These are phyloP conservation scores for Poecilia wingei DNA, from an alignment of 2,797 vertebrate species.

Conservation along the genomic window DNA sequence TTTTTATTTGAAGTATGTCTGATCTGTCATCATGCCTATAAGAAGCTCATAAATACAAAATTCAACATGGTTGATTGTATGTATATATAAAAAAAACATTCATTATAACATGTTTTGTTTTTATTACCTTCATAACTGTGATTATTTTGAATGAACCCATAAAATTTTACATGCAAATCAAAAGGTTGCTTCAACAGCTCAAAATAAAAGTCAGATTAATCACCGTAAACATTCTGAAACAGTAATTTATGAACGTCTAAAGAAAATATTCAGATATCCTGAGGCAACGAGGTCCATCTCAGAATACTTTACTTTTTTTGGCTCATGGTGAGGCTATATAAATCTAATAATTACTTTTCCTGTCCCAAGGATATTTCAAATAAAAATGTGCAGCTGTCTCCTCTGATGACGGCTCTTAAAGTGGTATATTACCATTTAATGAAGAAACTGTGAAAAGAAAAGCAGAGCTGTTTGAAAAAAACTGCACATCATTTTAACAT, in stretches of 20 bases:
- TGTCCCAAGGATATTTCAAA: constrained; percentile 41
- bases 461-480: background rate
- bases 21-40: background rate
- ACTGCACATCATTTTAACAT: constrained; percentile 1
- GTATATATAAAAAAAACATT: background rate
- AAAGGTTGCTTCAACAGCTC: background rate
- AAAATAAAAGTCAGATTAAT: constrained; percentile 19
- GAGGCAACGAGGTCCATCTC: constrained; percentile 59
- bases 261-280: constrained; percentile 41
- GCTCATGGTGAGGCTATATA: constrained; percentile 50
- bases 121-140: background rate
- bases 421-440: constrained; percentile 28
- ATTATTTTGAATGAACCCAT: background rate
- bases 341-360: constrained; percentile 45
- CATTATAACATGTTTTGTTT: background rate
- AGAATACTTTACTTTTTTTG: constrained; percentile 54
- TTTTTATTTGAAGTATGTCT: background rate
- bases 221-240: constrained; percentile 25
- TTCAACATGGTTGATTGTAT: background rate
- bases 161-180: constrained; percentile 5
- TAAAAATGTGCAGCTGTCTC: constrained; percentile 61
- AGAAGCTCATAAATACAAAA: background rate
- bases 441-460: constrained; percentile 24
- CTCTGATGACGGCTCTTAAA: constrained; percentile 27
- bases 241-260: constrained; percentile 65